A percentile compares a stretch with the other conserved stretches of the same genome.
Evolutionary conservation across 2,888 invertebrate genomes (phyloP).

Genomic region (Cheilosia soror): DNA sequence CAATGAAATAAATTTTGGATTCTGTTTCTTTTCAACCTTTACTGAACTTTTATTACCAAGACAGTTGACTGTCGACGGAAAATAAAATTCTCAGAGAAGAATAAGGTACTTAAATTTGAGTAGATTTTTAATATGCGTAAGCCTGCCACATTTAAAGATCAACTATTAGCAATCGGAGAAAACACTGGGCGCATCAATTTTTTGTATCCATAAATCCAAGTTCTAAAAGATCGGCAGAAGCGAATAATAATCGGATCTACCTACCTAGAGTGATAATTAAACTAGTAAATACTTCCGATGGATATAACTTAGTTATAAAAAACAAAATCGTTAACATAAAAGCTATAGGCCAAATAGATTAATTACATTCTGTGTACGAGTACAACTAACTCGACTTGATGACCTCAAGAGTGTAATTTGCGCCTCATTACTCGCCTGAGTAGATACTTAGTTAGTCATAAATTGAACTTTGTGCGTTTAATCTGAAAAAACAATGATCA

Average conservation of each 20-base stretch:
- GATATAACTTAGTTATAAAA: neutral
- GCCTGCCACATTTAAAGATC: too few species aligned
- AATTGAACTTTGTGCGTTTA: neutral
- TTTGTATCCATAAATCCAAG: neutral
- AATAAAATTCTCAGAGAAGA: neutral
- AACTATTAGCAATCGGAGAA: too few species aligned
- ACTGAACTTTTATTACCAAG: constrained; percentile 12
- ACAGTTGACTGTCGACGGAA: constrained; percentile 10
- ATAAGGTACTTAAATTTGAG: neutral
- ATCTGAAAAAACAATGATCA: too few species aligned
- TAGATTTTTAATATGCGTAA: neutral
- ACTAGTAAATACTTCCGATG: constrained; percentile 3
- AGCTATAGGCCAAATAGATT: neutral
- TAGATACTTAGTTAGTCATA: neutral
- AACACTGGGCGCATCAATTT: too few species aligned
- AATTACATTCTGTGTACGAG: neutral
- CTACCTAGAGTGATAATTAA: neutral
- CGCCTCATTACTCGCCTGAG: neutral
- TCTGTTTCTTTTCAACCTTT: neutral
- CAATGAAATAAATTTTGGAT: constrained; percentile 4
- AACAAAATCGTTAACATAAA: neutral
- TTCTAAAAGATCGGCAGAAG: neutral
- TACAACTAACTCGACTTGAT: neutral
- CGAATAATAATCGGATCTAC: neutral
- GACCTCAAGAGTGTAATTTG: constrained; percentile 2